Evolutionary conservation across 2,113 vertebrate genomes (phyloP).

Genomic region (Pyrgilauda ruficollis): DNA sequence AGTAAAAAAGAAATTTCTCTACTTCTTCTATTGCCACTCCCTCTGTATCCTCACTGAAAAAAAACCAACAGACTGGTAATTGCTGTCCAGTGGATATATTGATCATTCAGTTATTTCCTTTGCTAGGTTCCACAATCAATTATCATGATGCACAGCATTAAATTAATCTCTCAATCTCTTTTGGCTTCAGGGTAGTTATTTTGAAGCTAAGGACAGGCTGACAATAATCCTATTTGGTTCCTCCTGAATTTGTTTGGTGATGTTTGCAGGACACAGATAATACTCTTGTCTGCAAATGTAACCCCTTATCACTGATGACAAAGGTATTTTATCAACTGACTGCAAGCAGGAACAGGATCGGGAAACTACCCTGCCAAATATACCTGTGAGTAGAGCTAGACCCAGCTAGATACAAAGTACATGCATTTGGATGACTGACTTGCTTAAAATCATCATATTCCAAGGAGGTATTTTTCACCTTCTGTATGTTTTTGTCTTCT

Average conservation of each 20-base stretch:
- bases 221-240: background rate
- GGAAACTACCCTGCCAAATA: background rate
- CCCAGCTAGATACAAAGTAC: background rate
- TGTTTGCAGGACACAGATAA: background rate
- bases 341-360: background rate
- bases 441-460: background rate
- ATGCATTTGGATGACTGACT: background rate
- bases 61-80: fast-evolving
- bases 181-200: background rate
- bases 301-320: background rate
- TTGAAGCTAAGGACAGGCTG: background rate
- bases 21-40: background rate
- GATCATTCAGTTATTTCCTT: background rate
- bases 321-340: background rate
- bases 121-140: background rate
- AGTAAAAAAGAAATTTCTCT: background rate
- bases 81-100: background rate
- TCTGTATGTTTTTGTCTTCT: background rate
- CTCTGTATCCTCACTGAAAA: background rate
- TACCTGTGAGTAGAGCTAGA: background rate
- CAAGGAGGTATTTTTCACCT: background rate
- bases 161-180: background rate
- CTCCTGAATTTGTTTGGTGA: background rate
- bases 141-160: background rate
- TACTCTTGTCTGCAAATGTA: background rate